Percentiles rank a stretch among this genome's conserved stretches.
phyloP scores from a whole-genome alignment of 2,113 vertebrate genomes.

The Clarias gariepinus region DNA sequence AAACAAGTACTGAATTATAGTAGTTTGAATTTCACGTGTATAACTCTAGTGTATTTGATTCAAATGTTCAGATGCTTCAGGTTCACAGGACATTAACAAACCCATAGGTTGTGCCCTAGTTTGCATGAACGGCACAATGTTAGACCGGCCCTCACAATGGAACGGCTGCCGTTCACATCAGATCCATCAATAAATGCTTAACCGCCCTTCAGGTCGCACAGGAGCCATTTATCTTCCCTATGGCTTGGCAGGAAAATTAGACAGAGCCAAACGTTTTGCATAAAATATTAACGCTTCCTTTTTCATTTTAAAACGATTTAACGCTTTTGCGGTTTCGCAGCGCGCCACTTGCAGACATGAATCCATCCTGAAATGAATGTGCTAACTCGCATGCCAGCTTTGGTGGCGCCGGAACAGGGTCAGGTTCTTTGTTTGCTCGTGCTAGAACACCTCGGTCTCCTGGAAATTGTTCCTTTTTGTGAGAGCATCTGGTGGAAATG shows the following conservation, averaged over 20 bases:
- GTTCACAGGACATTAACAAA: neutral
- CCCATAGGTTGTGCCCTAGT: neutral
- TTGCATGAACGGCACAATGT: neutral
- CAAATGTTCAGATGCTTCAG: neutral
- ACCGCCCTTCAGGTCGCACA: constrained; percentile 31
- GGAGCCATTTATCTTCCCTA: constrained; percentile 27
- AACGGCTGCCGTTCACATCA: constrained; percentile 20
- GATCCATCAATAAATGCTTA: constrained; percentile 46
- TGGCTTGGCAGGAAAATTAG: constrained; percentile 36
- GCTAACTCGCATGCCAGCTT: neutral
- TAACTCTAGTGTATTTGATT: neutral
- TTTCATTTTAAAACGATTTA: constrained; percentile 3
- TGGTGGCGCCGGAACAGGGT: neutral
- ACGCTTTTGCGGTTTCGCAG: neutral
- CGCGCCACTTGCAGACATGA: neutral
- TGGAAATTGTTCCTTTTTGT: constrained; percentile 49
- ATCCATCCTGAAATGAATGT: neutral
- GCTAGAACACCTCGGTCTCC: constrained; percentile 35
- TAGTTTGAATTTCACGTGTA: neutral
- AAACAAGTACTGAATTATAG: neutral
- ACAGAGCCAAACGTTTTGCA: constrained; percentile 25
- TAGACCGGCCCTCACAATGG: constrained; percentile 8
- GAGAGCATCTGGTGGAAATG: constrained; percentile 57
- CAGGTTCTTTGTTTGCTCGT: neutral
- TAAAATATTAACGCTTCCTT: constrained; percentile 26